phyloP scores from a whole-genome alignment of 2,888 invertebrate species.

The Dynastes grantii region DNA sequence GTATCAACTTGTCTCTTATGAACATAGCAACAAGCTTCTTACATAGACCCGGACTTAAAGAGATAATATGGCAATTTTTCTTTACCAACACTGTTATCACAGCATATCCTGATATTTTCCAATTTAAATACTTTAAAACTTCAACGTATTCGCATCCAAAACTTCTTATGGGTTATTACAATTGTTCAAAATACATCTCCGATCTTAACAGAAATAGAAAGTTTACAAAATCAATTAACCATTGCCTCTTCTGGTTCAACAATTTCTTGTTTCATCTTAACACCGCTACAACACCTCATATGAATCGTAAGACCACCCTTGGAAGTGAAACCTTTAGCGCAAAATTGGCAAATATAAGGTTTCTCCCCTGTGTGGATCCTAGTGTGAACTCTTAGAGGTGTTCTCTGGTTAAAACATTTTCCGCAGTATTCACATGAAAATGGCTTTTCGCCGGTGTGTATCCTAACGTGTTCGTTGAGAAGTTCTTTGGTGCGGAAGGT shows the following conservation, averaged over 20 bases:
- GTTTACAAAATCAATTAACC: too few relatives aligned
- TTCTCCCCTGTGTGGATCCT: slow-evolving; percentile 59
- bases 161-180: not conserved
- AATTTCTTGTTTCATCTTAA: slow-evolving; percentile 23
- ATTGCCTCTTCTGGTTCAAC: not conserved
- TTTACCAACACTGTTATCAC: too few relatives aligned
- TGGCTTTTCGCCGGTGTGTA: slow-evolving; percentile 62
- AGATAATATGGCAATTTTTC: too few relatives aligned
- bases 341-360: slow-evolving; percentile 59
- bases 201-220: not conserved
- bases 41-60: too few relatives aligned
- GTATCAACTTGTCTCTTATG: too few relatives aligned
- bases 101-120: too few relatives aligned
- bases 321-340: slow-evolving; percentile 59
- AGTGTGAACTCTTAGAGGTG: slow-evolving; percentile 57
- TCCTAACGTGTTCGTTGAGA: slow-evolving; percentile 59
- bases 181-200: not conserved
- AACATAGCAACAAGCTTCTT: too few relatives aligned
- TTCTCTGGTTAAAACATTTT: slow-evolving; percentile 59
- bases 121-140: too few relatives aligned
- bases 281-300: slow-evolving; percentile 49
- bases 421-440: slow-evolving; percentile 60
- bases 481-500: slow-evolving; percentile 61
- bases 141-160: not conserved
- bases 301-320: slow-evolving; percentile 56